Evolutionary conservation across 2,113 vertebrate species (phyloP).

Genomic region (Macquaria ambigua): DNA sequence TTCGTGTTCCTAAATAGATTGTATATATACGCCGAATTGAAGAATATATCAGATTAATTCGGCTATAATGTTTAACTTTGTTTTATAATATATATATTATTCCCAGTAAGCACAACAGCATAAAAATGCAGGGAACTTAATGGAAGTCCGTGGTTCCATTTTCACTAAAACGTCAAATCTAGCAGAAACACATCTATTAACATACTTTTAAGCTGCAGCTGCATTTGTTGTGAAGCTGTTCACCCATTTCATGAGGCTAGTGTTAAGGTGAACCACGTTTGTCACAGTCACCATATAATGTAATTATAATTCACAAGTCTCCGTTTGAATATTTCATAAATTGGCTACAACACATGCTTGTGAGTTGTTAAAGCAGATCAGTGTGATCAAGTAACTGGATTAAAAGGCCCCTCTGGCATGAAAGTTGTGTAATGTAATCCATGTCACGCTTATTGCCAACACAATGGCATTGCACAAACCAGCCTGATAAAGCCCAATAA

Average conservation of each 20-base stretch:
- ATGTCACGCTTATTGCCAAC: constrained; percentile 52
- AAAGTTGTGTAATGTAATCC: constrained; percentile 51
- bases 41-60: accelerated
- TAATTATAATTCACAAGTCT: neutral
- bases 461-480: constrained; percentile 6
- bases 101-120: accelerated
- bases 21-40: neutral
- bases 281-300: neutral
- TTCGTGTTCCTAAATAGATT: neutral
- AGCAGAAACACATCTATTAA: neutral
- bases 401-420: constrained; percentile 14
- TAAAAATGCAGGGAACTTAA: neutral
- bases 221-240: neutral
- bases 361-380: constrained; percentile 22
- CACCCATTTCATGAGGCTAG: too few species aligned
- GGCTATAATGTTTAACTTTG: neutral
- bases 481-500: constrained; percentile 6
- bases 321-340: constrained; percentile 3
- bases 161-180: neutral
- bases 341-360: neutral
- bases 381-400: constrained; percentile 20
- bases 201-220: neutral
- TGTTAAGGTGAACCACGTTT: neutral
- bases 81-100: accelerated
- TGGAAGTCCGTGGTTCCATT: accelerated